A percentile compares a stretch with the other conserved stretches of the same genome.
Evolutionary conservation across 2,113 vertebrate species (phyloP).

Genomic region (Ctenomys sociabilis): DNA sequence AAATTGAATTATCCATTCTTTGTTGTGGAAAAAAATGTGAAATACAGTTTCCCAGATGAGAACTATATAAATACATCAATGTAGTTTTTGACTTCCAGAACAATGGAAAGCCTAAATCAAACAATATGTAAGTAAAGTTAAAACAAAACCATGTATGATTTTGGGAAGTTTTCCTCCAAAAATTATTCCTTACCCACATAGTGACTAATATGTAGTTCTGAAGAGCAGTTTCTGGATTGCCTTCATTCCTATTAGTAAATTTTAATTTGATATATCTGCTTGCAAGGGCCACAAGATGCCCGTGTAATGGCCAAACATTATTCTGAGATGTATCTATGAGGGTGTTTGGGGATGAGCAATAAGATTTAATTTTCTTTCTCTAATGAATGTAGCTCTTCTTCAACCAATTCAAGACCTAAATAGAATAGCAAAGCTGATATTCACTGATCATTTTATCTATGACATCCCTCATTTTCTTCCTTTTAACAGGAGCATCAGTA

Average conservation of each 20-base stretch:
- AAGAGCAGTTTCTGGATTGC: neutral
- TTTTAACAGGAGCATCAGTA: neutral
- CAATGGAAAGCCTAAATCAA: conserved; percentile 40
- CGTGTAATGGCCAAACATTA: neutral
- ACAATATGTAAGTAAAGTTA: conserved; percentile 46
- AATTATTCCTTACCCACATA: neutral
- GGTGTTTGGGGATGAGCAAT: neutral
- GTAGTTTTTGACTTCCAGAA: conserved; percentile 58
- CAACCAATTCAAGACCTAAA: neutral
- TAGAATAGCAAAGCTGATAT: neutral
- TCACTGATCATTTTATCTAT: neutral
- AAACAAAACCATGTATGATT: conserved; percentile 6
- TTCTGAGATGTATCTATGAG: neutral
- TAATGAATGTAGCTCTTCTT: neutral
- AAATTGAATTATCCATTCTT: conserved; percentile 54
- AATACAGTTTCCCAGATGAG: conserved; percentile 45
- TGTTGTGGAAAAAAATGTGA: conserved; percentile 58
- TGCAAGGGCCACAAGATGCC: neutral
- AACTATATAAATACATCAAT: conserved; percentile 52
- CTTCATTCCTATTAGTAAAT: neutral
- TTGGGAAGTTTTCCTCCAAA: conserved; percentile 36
- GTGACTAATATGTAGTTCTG: neutral
- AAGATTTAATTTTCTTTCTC: neutral
- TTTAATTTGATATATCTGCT: neutral
- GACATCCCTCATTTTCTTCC: neutral